phyloP scores from a whole-genome alignment of 2,888 invertebrate species.

The Ochropleura leucogaster region DNA sequence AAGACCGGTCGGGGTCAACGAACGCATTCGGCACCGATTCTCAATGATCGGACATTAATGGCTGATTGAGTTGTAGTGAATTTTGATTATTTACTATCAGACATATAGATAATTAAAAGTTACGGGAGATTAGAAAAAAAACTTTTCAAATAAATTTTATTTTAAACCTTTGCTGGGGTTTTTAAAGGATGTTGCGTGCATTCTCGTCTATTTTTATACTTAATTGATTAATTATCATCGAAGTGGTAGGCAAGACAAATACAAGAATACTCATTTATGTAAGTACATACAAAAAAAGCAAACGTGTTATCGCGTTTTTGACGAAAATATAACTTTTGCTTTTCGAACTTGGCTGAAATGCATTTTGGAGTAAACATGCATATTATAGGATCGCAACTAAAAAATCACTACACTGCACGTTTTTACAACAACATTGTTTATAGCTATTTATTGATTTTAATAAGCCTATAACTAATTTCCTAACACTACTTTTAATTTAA shows the following conservation, averaged over 20 bases:
- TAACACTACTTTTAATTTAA: no score
- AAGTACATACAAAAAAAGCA: not conserved
- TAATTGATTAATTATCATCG: not conserved
- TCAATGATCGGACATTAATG: constrained; percentile 56
- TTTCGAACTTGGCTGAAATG: not conserved
- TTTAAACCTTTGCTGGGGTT: no score
- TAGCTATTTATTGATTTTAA: no score
- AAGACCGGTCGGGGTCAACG: constrained; percentile 79
- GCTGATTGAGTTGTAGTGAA: constrained; percentile 52
- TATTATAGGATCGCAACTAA: not conserved
- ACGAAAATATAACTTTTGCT: not conserved
- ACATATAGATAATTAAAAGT: not conserved
- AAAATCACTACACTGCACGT: not conserved
- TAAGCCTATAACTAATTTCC: no score
- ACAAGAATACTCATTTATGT: not conserved
- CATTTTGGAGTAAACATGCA: not conserved
- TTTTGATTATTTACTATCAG: constrained; percentile 39
- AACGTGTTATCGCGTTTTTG: not conserved
- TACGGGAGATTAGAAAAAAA: not conserved
- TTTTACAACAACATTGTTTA: not conserved
- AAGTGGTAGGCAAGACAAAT: not conserved
- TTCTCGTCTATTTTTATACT: not conserved
- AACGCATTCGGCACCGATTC: constrained; percentile 78
- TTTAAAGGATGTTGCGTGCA: not conserved
- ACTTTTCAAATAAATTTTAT: no score